A percentile compares a stretch with the other conserved stretches of the same genome.
phyloP scores from a whole-genome alignment of 2,888 invertebrate genomes.

The Ophion obscuratus region DNA sequence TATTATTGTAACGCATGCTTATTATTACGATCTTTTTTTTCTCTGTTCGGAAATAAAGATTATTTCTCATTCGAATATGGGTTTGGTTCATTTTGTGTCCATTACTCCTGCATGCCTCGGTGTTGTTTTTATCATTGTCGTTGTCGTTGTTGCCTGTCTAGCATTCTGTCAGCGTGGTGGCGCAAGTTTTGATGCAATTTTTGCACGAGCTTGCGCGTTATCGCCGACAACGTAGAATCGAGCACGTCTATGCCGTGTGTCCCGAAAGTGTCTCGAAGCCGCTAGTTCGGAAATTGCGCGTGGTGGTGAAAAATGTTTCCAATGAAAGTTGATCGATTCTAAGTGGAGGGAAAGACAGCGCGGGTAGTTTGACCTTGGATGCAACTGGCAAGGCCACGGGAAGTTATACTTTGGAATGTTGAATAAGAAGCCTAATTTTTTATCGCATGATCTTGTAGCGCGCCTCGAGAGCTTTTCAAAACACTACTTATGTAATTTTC shows the following conservation, averaged over 20 bases:
- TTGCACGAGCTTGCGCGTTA: neutral
- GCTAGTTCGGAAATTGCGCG: neutral
- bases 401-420: too few species aligned
- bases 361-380: too few species aligned
- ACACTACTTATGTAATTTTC: too few species aligned
- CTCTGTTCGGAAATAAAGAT: conserved; percentile 76
- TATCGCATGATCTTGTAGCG: too few species aligned
- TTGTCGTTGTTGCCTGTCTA: conserved; percentile 55
- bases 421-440: too few species aligned
- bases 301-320: neutral
- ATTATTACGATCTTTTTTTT: conserved; percentile 63
- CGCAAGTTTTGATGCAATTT: neutral
- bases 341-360: too few species aligned
- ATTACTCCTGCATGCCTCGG: conserved; percentile 75
- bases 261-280: neutral
- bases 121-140: neutral
- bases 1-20: conserved; percentile 81
- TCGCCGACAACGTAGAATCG: neutral
- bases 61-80: conserved; percentile 78
- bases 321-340: neutral
- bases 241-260: neutral
- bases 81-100: conserved; percentile 79
- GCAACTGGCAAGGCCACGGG: too few species aligned
- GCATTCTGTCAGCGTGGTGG: conserved; percentile 29
- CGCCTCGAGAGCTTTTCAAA: too few species aligned